phyloP scores from a whole-genome alignment of 1,140 invertebrate species.

The Carcinoscorpius rotundicauda region DNA sequence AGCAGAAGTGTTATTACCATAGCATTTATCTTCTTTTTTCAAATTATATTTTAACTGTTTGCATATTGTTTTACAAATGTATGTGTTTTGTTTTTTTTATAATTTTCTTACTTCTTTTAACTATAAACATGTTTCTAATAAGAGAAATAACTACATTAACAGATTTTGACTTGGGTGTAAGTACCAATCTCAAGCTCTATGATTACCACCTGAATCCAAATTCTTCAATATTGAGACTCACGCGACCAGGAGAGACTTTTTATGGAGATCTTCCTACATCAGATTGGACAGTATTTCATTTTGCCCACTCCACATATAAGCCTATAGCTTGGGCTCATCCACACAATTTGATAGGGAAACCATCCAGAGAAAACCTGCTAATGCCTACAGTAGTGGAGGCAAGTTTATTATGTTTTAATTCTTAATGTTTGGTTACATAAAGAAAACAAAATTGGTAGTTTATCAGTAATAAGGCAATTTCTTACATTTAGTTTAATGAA shows the following conservation, averaged over 20 bases:
- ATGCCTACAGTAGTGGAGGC: background rate
- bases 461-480: background rate
- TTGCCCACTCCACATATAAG: conserved; percentile 85
- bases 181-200: conserved; percentile 76
- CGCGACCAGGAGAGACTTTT: conserved; percentile 74
- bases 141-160: too few relatives aligned
- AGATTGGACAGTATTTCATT: conserved; percentile 87
- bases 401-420: background rate
- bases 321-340: conserved; percentile 64
- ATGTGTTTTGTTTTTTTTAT: too few relatives aligned
- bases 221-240: conserved; percentile 75
- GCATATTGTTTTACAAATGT: too few relatives aligned
- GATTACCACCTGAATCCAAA: conserved; percentile 75
- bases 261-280: conserved; percentile 71
- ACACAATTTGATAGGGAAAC: background rate
- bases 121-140: too few relatives aligned
- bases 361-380: background rate
- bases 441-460: background rate
- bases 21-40: too few relatives aligned
- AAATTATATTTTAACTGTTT: too few relatives aligned
- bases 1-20: too few relatives aligned
- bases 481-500: too few relatives aligned
- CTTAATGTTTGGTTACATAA: background rate
- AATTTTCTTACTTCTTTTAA: too few relatives aligned
- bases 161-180: conserved; percentile 37